These are phyloP conservation scores for Neostethus bicornis DNA, from an alignment of 2,797 vertebrate species.

Conservation along the genomic window DNA sequence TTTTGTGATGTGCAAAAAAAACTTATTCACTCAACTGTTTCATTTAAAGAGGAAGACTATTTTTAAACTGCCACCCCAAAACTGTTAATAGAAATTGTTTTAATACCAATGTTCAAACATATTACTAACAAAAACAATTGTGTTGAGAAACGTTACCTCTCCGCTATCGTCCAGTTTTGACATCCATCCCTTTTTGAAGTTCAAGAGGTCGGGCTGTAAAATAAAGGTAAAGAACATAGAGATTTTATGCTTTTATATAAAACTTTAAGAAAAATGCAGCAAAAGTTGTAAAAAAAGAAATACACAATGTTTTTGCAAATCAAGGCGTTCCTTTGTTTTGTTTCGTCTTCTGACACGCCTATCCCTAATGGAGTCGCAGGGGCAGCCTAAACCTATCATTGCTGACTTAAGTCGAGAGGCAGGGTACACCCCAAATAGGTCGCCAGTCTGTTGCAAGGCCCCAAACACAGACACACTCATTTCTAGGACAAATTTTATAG, in stretches of 20 bases:
- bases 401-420: too few species aligned
- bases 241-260: constrained; percentile 5
- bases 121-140: constrained; percentile 30
- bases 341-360: too few species aligned
- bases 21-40: constrained; percentile 22
- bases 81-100: constrained; percentile 28
- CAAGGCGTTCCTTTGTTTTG: neutral
- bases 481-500: too few species aligned
- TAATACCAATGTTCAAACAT: constrained; percentile 39
- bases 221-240: constrained; percentile 21
- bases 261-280: constrained; percentile 4
- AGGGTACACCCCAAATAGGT: too few species aligned
- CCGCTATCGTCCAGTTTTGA: constrained; percentile 89
- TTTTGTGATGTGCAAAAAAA: constrained; percentile 14
- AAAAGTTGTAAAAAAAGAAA: constrained; percentile 6
- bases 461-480: too few species aligned
- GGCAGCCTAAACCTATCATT: too few species aligned
- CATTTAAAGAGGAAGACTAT: constrained; percentile 39
- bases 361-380: too few species aligned
- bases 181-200: constrained; percentile 99
- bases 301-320: neutral
- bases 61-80: constrained; percentile 20
- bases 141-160: constrained; percentile 80
- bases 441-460: too few species aligned
- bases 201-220: constrained; percentile 92